phyloP scores from a whole-genome alignment of 2,888 invertebrate genomes.

The Luperina testacea region DNA sequence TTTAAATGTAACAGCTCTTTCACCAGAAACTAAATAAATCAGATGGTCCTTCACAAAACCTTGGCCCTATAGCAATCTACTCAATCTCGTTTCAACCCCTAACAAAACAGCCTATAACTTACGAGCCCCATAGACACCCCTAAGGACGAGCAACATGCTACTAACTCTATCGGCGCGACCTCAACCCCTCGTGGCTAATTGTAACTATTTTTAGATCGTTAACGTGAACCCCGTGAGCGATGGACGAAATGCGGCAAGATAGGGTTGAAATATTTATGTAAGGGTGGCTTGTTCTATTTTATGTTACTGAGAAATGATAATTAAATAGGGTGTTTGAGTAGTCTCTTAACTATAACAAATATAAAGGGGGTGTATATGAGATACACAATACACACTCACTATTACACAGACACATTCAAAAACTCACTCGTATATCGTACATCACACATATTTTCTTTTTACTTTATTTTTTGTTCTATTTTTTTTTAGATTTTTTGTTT shows the following conservation, averaged over 20 bases:
- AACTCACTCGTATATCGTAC: too few relatives aligned
- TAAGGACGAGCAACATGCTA: slow-evolving; percentile 34
- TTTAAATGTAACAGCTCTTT: background rate
- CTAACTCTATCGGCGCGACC: slow-evolving; percentile 48
- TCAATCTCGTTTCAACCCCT: slow-evolving; percentile 13
- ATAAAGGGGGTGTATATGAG: background rate
- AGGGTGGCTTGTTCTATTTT: slow-evolving; percentile 20
- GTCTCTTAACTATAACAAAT: background rate
- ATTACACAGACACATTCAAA: too few relatives aligned
- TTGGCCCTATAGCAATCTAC: background rate
- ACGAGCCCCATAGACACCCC: slow-evolving; percentile 22
- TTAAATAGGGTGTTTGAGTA: slow-evolving; percentile 6
- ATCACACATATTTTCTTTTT: too few relatives aligned
- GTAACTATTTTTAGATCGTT: slow-evolving; percentile 54
- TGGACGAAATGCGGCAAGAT: slow-evolving; percentile 17
- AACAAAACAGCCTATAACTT: slow-evolving; percentile 11
- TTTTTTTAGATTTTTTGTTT: too few relatives aligned
- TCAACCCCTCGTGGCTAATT: slow-evolving; percentile 49
- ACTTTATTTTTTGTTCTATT: too few relatives aligned
- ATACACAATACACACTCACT: too few relatives aligned
- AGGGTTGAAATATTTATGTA: slow-evolving; percentile 48
- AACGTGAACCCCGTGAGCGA: slow-evolving; percentile 18
- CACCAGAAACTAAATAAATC: background rate
- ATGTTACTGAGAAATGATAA: slow-evolving; percentile 7
- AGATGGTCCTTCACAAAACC: background rate